Evolutionary conservation across 2,113 vertebrate genomes (phyloP).

Genomic region (Agapornis roseicollis): DNA sequence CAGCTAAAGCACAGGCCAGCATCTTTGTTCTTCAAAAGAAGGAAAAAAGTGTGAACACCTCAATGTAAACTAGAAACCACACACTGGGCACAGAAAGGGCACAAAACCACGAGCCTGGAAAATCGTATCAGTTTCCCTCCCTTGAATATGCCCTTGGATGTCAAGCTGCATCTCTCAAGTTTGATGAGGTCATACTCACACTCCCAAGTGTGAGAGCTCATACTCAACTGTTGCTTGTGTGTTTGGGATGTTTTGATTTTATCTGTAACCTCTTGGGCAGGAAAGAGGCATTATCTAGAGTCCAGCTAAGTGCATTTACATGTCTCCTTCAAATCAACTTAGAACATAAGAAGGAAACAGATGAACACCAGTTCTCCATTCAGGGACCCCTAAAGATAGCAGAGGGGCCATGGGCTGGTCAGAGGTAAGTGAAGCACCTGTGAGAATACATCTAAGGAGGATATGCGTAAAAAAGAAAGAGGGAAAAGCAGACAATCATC

Average conservation of each 20-base stretch:
- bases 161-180: not conserved
- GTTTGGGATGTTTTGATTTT: not conserved
- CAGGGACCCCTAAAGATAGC: not conserved
- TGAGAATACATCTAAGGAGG: not conserved
- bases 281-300: not conserved
- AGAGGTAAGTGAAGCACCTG: not conserved
- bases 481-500: not conserved
- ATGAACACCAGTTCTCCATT: not conserved
- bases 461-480: not conserved
- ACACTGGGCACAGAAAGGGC: not conserved
- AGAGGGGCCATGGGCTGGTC: not conserved
- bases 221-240: not conserved
- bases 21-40: not conserved
- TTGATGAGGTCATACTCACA: not conserved
- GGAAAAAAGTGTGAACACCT: not conserved
- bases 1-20: not conserved
- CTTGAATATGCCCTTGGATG: not conserved
- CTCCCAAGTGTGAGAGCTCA: not conserved
- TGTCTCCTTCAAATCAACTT: not conserved
- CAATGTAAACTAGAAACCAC: not conserved
- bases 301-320: not conserved
- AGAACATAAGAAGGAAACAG: not conserved
- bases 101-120: not conserved
- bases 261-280: not conserved
- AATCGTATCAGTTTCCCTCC: not conserved